Evolutionary conservation across 1,140 invertebrate genomes (phyloP).

Genomic region (Pemphigus obesinymphae): DNA sequence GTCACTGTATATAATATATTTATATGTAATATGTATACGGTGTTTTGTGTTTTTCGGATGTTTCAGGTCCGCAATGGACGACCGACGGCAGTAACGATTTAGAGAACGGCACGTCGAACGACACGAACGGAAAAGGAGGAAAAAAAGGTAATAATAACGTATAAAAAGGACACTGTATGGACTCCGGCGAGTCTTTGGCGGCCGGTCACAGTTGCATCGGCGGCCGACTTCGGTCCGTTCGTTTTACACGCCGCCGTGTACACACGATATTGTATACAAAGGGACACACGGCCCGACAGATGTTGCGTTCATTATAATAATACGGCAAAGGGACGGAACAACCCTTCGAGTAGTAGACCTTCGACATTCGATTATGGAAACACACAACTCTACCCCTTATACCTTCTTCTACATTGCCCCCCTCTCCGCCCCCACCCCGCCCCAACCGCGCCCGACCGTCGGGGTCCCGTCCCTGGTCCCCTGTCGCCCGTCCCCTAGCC

Average conservation of each 20-base stretch:
- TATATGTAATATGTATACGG: no score
- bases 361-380: slow-evolving; percentile 42
- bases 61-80: slow-evolving; percentile 36
- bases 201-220: neutral
- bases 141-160: slow-evolving; percentile 37
- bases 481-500: neutral
- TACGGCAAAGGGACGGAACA: slow-evolving; percentile 14
- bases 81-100: slow-evolving; percentile 26
- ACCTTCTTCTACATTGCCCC: neutral
- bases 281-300: slow-evolving; percentile 26
- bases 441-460: neutral
- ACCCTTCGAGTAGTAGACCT: slow-evolving; percentile 34
- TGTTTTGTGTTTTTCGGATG: slow-evolving; percentile 20
- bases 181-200: neutral
- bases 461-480: neutral
- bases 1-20: no score
- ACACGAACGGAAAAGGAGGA: slow-evolving; percentile 5
- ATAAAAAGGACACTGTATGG: no score
- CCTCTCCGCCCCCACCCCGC: neutral
- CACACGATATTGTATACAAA: neutral
- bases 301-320: slow-evolving; percentile 40
- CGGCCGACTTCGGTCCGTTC: neutral
- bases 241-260: no score
- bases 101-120: slow-evolving; percentile 29
- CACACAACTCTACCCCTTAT: neutral